These are phyloP conservation scores for Labrus mixtus DNA, from an alignment of 2,113 vertebrate species.

Conservation along the genomic window DNA sequence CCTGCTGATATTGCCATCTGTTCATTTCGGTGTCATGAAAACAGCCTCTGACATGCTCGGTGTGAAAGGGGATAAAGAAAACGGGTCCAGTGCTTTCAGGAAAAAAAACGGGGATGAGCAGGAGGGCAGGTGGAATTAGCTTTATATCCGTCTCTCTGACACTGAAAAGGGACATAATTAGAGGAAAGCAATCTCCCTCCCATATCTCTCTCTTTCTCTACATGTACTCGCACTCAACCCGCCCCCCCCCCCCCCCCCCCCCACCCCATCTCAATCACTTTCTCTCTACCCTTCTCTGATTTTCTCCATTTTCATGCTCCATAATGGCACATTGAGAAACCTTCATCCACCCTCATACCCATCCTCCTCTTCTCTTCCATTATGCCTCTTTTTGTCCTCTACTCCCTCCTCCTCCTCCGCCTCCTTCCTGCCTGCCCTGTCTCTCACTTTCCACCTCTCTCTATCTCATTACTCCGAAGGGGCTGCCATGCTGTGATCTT, in stretches of 20 bases:
- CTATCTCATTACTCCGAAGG: constrained; percentile 76
- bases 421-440: constrained; percentile 52
- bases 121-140: constrained; percentile 70
- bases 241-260: too few relatives aligned
- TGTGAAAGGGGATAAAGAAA: constrained; percentile 59
- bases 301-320: constrained; percentile 74
- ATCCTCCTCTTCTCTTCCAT: constrained; percentile 70
- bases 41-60: constrained; percentile 41
- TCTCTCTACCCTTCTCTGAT: constrained; percentile 62
- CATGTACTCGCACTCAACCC: constrained; percentile 57
- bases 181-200: constrained; percentile 66
- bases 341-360: constrained; percentile 57
- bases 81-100: constrained; percentile 52
- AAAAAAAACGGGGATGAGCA: constrained; percentile 34
- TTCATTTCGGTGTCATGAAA: constrained; percentile 63
- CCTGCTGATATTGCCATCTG: constrained; percentile 59
- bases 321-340: constrained; percentile 76
- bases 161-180: constrained; percentile 73
- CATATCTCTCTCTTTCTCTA: constrained; percentile 54
- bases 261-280: constrained; percentile 64
- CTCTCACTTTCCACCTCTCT: constrained; percentile 73
- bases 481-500: constrained; percentile 76
- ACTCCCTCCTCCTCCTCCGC: constrained; percentile 52
- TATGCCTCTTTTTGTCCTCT: constrained; percentile 68
- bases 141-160: constrained; percentile 57